These are phyloP conservation scores for Corapipo altera DNA, from an alignment of 2,113 vertebrate genomes.

Conservation along the genomic window DNA sequence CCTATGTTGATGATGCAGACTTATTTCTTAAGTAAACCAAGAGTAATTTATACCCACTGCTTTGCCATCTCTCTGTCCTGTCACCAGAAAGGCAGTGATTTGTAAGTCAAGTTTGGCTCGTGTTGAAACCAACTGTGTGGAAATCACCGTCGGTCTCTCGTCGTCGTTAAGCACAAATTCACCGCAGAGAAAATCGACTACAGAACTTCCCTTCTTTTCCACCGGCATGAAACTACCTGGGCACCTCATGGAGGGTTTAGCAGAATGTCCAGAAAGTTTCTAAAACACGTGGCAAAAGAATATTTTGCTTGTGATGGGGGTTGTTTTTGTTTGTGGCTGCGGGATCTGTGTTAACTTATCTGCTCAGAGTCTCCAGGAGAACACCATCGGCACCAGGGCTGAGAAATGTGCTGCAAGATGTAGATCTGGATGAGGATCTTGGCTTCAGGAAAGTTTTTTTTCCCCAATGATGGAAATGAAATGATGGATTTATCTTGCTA, in stretches of 20 bases:
- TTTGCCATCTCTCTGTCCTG: background rate
- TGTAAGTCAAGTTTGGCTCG: background rate
- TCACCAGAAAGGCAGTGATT: background rate
- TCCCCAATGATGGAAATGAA: background rate
- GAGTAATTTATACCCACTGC: background rate
- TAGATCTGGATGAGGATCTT: background rate
- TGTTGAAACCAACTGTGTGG: background rate
- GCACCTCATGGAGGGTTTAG: background rate
- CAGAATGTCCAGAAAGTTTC: background rate
- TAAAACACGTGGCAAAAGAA: background rate
- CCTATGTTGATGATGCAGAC: slow-evolving; percentile 16
- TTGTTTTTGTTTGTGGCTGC: background rate
- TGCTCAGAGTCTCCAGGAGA: background rate
- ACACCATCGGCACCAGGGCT: background rate
- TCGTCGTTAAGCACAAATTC: background rate
- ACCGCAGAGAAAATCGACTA: background rate
- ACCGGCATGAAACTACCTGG: background rate
- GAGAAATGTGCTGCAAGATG: background rate
- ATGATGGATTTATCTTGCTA: background rate
- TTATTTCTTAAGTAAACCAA: slow-evolving; percentile 30
- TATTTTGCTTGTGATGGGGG: background rate
- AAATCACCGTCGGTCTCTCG: background rate
- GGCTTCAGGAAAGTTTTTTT: background rate
- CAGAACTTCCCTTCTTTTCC: background rate
- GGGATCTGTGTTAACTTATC: background rate